Base-by-base conservation (phyloP, 2,797 vertebrate genomes). In the Clarias laeviceps region DNA sequence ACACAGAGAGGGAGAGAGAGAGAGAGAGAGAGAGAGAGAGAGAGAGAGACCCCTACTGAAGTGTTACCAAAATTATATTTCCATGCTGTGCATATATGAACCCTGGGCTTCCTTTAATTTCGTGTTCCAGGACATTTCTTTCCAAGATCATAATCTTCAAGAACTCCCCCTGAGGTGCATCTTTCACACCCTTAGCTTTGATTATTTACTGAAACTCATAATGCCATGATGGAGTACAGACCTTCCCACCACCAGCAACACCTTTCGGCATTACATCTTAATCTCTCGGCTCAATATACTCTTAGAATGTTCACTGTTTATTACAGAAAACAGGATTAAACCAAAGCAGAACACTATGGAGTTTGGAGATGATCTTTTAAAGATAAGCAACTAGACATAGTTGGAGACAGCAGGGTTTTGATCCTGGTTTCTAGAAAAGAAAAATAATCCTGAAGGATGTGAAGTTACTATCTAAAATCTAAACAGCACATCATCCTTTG, bases 81-180 rank as follows among this genome's bases (percentile, higher is more conserved):
- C 61, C 18, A 69, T 45, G 29, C 29, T 84, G 72, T 66, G 29
- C 32, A 69, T 27, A 32, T 56, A 66, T 9, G 11, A 61, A 37
- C 29, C 29, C 29, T 34, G 18, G 11, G 74, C 24, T 65, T 73
- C 9, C 29, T 85, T 61, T 80, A 29, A 64, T 65, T 29, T 40
- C 73, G 78, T 5, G 20, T 85, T 73, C 27, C 66, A 85, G 22
- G 27, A 79, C 37, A 54, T 50, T 85, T 76, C 73, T 56, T 27
- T 7, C 45, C n/a, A 32, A 50, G 50, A 80, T 66, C 27, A 54
- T 74, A 57, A 77, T 57, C 27, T 76, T 56, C 54, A 57, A 57
- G 54, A 20, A 57, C 73, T 14, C 24, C 11, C 20, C 6, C 29
- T 14, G 20, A 12, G 54, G 56, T 61, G 29, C 29, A 56, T 8